phyloP scores from a whole-genome alignment of 2,888 invertebrate genomes.

The Cryptophagus acutangulus region DNA sequence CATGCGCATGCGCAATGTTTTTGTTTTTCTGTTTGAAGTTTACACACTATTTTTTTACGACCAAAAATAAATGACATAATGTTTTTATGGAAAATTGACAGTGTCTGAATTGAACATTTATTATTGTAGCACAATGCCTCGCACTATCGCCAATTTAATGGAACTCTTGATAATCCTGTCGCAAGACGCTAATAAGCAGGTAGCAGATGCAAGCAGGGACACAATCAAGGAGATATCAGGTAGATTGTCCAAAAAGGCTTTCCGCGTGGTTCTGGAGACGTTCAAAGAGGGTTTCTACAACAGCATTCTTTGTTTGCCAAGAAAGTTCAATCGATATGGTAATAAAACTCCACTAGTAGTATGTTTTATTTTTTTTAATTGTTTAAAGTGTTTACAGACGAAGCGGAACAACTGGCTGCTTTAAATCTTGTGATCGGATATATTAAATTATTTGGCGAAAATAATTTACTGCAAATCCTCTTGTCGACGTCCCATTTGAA shows the following conservation, averaged over 20 bases:
- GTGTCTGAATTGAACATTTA: too few species aligned
- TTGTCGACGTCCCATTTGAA: slow-evolving; percentile 53
- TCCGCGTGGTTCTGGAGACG: slow-evolving; percentile 51
- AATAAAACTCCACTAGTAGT: too few species aligned
- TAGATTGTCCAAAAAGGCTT: slow-evolving; percentile 43
- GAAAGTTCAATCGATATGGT: too few species aligned
- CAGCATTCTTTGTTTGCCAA: too few species aligned
- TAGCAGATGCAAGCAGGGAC: slow-evolving; percentile 47
- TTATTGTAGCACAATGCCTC: slow-evolving; percentile 56
- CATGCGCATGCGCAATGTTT: too few species aligned
- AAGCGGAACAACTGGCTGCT: slow-evolving; percentile 56
- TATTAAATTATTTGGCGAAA: slow-evolving; percentile 54
- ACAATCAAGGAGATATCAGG: slow-evolving; percentile 45
- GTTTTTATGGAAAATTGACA: too few species aligned
- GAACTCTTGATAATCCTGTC: slow-evolving; percentile 65
- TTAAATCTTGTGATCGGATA: slow-evolving; percentile 66
- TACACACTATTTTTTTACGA: too few species aligned
- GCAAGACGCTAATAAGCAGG: slow-evolving; percentile 58
- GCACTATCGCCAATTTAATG: slow-evolving; percentile 57
- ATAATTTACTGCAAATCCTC: slow-evolving; percentile 56
- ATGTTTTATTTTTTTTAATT: too few species aligned
- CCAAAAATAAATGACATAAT: too few species aligned
- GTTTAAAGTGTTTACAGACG: slow-evolving; percentile 62
- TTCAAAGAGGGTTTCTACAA: slow-evolving; percentile 58
- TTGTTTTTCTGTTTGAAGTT: too few species aligned